A percentile compares a stretch with the other conserved stretches of the same genome.
These are phyloP conservation scores for Eulithis prunata DNA, from an alignment of 2,888 invertebrate species.

Conservation along the genomic window DNA sequence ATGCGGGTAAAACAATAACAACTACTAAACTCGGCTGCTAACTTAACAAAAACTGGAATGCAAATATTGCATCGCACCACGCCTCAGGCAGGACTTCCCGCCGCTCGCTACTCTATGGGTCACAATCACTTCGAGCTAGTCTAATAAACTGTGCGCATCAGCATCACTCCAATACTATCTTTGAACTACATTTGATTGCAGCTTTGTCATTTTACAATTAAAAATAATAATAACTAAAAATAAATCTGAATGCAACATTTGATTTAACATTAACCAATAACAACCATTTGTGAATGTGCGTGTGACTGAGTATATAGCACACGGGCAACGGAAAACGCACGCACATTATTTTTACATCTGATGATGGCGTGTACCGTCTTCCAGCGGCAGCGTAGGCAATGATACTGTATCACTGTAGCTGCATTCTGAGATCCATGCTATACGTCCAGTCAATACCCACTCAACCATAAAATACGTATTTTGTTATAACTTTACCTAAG, in stretches of 20 bases:
- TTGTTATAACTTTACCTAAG: constrained; percentile 63
- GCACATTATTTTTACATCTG: constrained; percentile 43
- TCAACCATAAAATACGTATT: constrained; percentile 72
- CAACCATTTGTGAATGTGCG: constrained; percentile 76
- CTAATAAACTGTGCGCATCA: constrained; percentile 77
- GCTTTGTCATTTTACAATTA: constrained; percentile 71
- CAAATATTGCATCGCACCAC: constrained; percentile 83
- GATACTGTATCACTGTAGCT: constrained; percentile 67
- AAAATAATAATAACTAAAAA: constrained; percentile 65
- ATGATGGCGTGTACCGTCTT: constrained; percentile 43
- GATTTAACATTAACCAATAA: constrained; percentile 76
- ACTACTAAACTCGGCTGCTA: constrained; percentile 76
- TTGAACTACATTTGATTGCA: constrained; percentile 80
- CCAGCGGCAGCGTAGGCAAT: constrained; percentile 55
- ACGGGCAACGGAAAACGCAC: constrained; percentile 60
- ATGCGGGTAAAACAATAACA: constrained; percentile 78
- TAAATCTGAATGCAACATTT: constrained; percentile 80
- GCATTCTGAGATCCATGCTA: constrained; percentile 84
- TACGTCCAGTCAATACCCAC: constrained; percentile 79
- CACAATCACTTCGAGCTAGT: constrained; percentile 70
- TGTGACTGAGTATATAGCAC: constrained; percentile 78
- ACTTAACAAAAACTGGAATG: constrained; percentile 82
- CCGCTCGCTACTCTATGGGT: constrained; percentile 49
- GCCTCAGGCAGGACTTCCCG: constrained; percentile 51
- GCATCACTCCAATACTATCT: constrained; percentile 77